Conservation (phyloP, 2,888 invertebrate genomes). For the Cryptus viduatorius region DNA sequence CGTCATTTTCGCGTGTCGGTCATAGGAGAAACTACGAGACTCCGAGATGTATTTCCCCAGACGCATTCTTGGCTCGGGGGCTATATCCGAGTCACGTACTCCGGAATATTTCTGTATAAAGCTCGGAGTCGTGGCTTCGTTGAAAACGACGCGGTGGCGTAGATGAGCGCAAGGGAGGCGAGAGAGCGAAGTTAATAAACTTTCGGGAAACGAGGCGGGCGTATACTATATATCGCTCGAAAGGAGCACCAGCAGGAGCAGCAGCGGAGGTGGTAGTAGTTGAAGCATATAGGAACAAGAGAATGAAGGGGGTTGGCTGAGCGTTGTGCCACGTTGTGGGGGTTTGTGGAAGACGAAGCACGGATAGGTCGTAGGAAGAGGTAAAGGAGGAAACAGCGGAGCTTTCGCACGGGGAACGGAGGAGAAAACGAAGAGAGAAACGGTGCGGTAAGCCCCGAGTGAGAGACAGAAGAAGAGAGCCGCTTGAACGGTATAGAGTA, state of each 20-base stretch:
- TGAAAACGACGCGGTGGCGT: conserved; percentile 43
- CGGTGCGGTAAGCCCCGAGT: conserved; percentile 7
- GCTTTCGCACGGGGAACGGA: background rate
- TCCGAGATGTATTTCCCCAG: conserved; percentile 58
- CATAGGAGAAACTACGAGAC: conserved; percentile 37
- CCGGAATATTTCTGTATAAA: conserved; percentile 64
- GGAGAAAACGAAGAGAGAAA: background rate
- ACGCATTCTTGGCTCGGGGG: conserved; percentile 41
- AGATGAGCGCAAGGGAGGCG: conserved; percentile 57
- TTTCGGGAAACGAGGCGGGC: conserved; percentile 70
- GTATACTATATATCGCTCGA: conserved; percentile 57
- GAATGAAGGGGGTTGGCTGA: conserved; percentile 60
- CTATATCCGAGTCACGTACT: conserved; percentile 63
- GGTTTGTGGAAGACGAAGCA: conserved; percentile 66
- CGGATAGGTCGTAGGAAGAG: conserved; percentile 61
- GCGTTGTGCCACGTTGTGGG: conserved; percentile 55
- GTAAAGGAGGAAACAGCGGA: conserved; percentile 45
- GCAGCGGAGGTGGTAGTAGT: conserved; percentile 25
- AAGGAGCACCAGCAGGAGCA: conserved; percentile 48
- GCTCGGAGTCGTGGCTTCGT: conserved; percentile 54
- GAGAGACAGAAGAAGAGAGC: conserved; percentile 46
- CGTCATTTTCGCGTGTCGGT: conserved; percentile 19
- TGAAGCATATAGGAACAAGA: conserved; percentile 40
- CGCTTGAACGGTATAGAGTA: conserved; percentile 31
- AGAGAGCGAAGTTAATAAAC: conserved; percentile 73